phyloP scores from a whole-genome alignment of 2,113 vertebrate species.

The Tringa solitaria region DNA sequence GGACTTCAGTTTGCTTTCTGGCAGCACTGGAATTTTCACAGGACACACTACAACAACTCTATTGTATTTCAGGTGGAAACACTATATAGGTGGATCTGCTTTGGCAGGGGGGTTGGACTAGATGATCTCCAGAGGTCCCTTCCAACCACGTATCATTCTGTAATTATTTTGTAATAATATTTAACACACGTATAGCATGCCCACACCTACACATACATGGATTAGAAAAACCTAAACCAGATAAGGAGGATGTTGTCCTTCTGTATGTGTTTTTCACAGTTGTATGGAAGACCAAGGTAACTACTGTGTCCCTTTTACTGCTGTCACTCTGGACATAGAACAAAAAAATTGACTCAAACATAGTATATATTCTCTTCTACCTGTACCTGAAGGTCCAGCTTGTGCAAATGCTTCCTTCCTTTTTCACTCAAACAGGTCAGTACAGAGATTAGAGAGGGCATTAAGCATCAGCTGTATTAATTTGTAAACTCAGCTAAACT shows the following conservation, averaged over 20 bases:
- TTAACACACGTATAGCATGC: not conserved
- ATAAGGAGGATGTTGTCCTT: not conserved
- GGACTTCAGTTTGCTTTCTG: not conserved
- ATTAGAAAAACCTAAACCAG: not conserved
- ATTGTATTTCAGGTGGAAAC: not conserved
- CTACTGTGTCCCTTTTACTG: not conserved
- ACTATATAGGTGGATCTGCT: too few relatives aligned
- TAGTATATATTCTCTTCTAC: not conserved
- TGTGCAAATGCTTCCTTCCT: not conserved
- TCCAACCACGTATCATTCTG: too few relatives aligned
- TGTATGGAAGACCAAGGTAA: not conserved
- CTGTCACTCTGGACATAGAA: not conserved
- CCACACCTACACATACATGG: not conserved
- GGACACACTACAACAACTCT: not conserved
- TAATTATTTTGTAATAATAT: not conserved
- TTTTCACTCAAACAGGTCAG: not conserved
- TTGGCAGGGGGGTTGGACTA: too few relatives aligned
- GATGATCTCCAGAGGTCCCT: too few relatives aligned
- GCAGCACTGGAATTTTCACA: not conserved
- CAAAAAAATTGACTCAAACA: not conserved
- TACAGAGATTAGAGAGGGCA: not conserved
- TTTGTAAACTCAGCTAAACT: not conserved
- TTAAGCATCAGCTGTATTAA: not conserved
- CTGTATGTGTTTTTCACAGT: not conserved
- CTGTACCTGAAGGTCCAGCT: not conserved